Percentiles rank a stretch among this genome's conserved stretches.
Evolutionary conservation across 1,140 invertebrate genomes (phyloP).

Genomic region (Agrypnia vestita): DNA sequence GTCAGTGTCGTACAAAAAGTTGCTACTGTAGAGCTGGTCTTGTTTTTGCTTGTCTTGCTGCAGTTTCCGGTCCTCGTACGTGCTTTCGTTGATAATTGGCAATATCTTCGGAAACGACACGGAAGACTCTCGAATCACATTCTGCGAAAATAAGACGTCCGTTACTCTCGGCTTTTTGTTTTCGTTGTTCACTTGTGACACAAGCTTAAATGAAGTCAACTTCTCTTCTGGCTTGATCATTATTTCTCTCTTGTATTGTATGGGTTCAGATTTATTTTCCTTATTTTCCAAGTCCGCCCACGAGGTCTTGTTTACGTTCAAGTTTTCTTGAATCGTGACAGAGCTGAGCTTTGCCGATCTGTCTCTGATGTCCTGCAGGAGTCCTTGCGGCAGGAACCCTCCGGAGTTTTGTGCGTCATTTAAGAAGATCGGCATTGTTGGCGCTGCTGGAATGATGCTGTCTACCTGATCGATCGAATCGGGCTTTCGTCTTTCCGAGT

Average conservation of each 20-base stretch:
- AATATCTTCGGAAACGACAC: slow-evolving; percentile 57
- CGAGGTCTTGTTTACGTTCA: slow-evolving; percentile 49
- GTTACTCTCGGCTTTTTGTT: slow-evolving; percentile 64
- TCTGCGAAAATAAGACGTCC: slow-evolving; percentile 50
- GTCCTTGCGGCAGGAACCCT: slow-evolving; percentile 74
- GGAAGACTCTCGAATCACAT: slow-evolving; percentile 61
- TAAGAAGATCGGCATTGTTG: slow-evolving; percentile 53
- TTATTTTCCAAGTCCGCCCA: slow-evolving; percentile 55
- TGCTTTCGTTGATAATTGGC: slow-evolving; percentile 77
- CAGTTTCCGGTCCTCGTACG: slow-evolving; percentile 78
- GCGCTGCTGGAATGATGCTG: slow-evolving; percentile 42
- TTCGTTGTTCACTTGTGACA: slow-evolving; percentile 70
- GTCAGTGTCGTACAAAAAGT: slow-evolving; percentile 80
- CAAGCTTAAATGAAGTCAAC: slow-evolving; percentile 71
- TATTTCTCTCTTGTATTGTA: slow-evolving; percentile 51
- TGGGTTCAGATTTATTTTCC: slow-evolving; percentile 22
- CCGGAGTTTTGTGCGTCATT: slow-evolving; percentile 43
- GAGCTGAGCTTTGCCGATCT: slow-evolving; percentile 71
- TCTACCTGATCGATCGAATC: neutral
- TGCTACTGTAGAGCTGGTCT: slow-evolving; percentile 71
- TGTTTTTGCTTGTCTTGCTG: slow-evolving; percentile 72
- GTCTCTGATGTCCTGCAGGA: slow-evolving; percentile 77
- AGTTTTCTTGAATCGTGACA: slow-evolving; percentile 51
- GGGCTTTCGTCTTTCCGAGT: slow-evolving; percentile 17
- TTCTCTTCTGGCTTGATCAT: slow-evolving; percentile 59